A percentile compares a stretch with the other conserved stretches of the same genome.
These are phyloP conservation scores for Eupeodes corollae DNA, from an alignment of 1,140 invertebrate genomes.

Conservation along the genomic window DNA sequence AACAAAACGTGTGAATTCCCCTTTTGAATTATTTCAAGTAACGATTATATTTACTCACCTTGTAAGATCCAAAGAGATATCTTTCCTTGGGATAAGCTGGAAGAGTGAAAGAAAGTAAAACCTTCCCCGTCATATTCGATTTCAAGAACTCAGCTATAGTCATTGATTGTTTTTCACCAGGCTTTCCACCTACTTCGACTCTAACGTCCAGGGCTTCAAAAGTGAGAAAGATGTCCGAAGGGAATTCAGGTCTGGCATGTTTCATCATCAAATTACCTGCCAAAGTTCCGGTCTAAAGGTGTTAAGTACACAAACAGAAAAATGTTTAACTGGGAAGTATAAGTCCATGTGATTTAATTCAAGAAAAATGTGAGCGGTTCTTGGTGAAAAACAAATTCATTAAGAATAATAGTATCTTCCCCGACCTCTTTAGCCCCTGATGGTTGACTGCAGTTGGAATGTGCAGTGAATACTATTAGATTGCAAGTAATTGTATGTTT, in stretches of 20 bases:
- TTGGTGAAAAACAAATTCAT: too few relatives aligned
- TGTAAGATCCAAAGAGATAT: conserved; percentile 27
- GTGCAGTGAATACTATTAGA: too few relatives aligned
- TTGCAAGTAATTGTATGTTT: too few relatives aligned
- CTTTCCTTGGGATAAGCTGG: conserved; percentile 20
- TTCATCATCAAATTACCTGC: conserved; percentile 74
- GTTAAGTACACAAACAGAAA: neutral
- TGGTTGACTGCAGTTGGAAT: too few relatives aligned
- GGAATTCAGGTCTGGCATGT: conserved; percentile 55
- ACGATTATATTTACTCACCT: conserved; percentile 41
- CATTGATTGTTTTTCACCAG: conserved; percentile 15
- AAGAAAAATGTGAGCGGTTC: too few relatives aligned
- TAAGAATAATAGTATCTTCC: too few relatives aligned
- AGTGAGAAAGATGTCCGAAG: conserved; percentile 63
- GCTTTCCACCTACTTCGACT: conserved; percentile 11
- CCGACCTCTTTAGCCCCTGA: too few relatives aligned
- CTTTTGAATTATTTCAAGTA: neutral
- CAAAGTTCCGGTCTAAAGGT: conserved; percentile 45
- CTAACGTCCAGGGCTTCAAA: conserved; percentile 54
- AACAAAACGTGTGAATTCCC: neutral
- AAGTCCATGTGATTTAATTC: too few relatives aligned
- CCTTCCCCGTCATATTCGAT: conserved; percentile 11
- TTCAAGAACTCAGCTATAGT: conserved; percentile 17
- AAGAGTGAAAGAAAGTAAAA: conserved; percentile 22
- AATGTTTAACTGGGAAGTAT: neutral